Conservation (phyloP, 2,113 vertebrate species). For the Pseudorhombus dupliciocellatus region DNA sequence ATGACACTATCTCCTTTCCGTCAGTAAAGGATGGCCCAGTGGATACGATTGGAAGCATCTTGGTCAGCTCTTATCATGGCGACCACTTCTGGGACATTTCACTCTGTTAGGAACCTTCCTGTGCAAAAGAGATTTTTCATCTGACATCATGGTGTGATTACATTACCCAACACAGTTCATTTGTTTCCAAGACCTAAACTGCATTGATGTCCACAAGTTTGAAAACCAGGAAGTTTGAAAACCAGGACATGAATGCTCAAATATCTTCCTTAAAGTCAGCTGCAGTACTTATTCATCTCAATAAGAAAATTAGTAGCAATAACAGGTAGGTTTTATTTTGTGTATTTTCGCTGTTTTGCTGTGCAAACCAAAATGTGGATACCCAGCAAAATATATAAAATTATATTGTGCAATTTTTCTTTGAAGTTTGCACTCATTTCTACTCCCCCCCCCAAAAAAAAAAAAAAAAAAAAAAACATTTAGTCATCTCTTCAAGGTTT, state of each 20-base stretch:
- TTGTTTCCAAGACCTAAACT: no score
- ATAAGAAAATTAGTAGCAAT: neutral
- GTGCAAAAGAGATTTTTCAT: no score
- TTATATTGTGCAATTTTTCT: neutral
- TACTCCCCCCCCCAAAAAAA: neutral
- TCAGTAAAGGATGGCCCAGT: neutral
- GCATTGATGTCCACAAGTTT: no score
- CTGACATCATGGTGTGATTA: no score
- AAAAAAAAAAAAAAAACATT: constrained; percentile 26
- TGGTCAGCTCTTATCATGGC: neutral
- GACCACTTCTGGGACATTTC: neutral
- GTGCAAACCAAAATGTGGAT: neutral
- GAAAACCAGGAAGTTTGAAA: no score
- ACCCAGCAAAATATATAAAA: constrained; percentile 4
- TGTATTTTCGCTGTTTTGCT: neutral
- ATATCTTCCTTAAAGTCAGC: neutral
- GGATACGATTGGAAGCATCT: neutral
- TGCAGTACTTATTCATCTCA: neutral
- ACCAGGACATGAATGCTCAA: neutral
- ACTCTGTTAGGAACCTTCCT: neutral
- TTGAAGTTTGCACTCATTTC: constrained; percentile 33
- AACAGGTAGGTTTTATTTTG: neutral
- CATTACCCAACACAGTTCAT: no score
- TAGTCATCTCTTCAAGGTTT: constrained; percentile 41
- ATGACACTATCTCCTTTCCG: no score